Evolutionary conservation across 1,140 invertebrate genomes (phyloP), one percentile per base, ranked within the genome.

Genomic region (Lerema accius): DNA sequence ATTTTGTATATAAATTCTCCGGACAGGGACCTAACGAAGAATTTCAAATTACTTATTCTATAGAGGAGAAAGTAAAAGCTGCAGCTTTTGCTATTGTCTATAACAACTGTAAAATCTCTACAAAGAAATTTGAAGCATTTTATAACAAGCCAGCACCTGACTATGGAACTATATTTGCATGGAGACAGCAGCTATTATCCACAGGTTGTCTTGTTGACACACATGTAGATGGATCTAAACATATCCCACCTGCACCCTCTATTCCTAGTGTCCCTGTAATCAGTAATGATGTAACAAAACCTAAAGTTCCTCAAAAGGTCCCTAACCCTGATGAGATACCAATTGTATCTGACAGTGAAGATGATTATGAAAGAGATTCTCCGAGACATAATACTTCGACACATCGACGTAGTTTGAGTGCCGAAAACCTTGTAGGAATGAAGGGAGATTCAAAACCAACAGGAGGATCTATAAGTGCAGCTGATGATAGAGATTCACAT

Each of bases 101-200:
- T 58, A 84, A 86, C 17, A 92, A 91, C 60, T 91, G 89, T 58
- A 88, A 80, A 76, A 82, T 82, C 3, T 87, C 76, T 56, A 84
- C 84, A 35, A 72, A 85, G 3, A 87, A 76, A 59, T 92, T 92
- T 86, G 81, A 91, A 75, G 53, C 61, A n/a, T 23, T 78, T 9
- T 91, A 73, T 80, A 83, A 90, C 39, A 92, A 92, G 75, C 90
- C 87, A 46, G 89, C 90, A 19, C 91, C 91, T 45, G 89, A 91
- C 71, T 90, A 87, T 58, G 85, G 91, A 74, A 91, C 87, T 60
- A 89, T 92, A 40, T 92, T 90, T 82, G 76, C 76, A 28, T 91
- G 87, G 89, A 71, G 89, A 17, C 86, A 91, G 62, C 72, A 77
- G n/a, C 74, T 92, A 14, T 43, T 91, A 5, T 59, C 63, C n/a